A percentile compares a stretch with the other conserved stretches of the same genome.
These are phyloP conservation scores for Rhaphigaster nebulosa DNA, from an alignment of 2,888 invertebrate species.

Conservation along the genomic window DNA sequence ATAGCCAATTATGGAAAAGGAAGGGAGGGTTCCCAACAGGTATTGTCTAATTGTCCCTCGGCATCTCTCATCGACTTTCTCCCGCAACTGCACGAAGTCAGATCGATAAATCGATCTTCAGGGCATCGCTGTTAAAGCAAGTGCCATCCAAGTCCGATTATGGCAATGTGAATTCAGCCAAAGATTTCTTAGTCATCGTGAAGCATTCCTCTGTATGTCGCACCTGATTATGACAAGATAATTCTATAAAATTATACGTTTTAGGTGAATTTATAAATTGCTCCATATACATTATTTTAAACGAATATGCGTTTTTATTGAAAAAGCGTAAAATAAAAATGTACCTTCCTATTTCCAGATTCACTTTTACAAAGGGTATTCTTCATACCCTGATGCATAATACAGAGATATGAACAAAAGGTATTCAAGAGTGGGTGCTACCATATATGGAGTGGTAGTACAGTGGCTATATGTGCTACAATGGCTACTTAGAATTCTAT, in stretches of 20 bases:
- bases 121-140: not conserved
- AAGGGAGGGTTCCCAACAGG: not conserved
- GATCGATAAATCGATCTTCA: not conserved
- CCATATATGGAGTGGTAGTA: not conserved
- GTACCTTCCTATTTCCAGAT: not conserved
- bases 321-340: not conserved
- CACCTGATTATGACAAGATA: not conserved
- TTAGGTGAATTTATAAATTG: too few relatives aligned
- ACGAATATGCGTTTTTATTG: not conserved
- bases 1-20: not conserved
- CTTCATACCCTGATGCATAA: not conserved
- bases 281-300: not conserved
- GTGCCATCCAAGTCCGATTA: not conserved
- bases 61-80: not conserved
- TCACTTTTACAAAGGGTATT: not conserved
- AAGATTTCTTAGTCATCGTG: not conserved
- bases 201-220: not conserved
- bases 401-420: not conserved
- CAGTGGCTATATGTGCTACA: not conserved
- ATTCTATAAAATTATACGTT: too few relatives aligned
- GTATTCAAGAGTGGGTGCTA: not conserved
- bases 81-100: not conserved
- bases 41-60: conserved; percentile 2
- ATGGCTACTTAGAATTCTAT: not conserved
- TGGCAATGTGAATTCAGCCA: not conserved